Evolutionary conservation across 1,140 invertebrate genomes (phyloP), one percentile per base, ranked within the genome.

Genomic region (Calephelis nemesis): DNA sequence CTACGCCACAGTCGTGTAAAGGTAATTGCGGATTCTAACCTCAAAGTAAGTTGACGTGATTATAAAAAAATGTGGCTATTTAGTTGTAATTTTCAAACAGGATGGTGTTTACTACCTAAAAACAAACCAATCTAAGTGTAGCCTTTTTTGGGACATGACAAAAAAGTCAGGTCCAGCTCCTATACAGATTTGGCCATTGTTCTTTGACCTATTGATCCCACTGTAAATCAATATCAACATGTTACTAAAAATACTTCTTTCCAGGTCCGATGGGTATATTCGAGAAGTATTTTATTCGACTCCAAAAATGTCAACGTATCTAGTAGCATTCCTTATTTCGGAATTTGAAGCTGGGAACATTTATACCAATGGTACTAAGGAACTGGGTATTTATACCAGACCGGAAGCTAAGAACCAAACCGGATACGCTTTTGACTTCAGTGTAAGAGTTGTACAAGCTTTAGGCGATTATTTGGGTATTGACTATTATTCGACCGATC

Each of bases 291-390:
- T 95, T 80, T 79, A 94, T 11, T 93, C 94, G 62, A 95, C 95
- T 4, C 95, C 96, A 0, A 92, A 88, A 48, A 98, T 98, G 97
- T 96, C 96, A 0, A 96, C 97, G 0, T 98, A 98, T 73, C 85
- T 98, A 1, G 93, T 98, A 1, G 97, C 97, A 0, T 96, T 97
- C 78, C 92, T 96, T 45, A 94, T 98, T 42, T 92, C 92, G 7
- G 86, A 92, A 67, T 88, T 90, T 48, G 76, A 85, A 73, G 79
- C 78, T 11, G 78, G 70, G 13, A 40, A 69, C 7, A 73, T 74
- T 7, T 65, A 49, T 10, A 62, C 49, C 7, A 77, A 79, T 42
- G 71, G 79, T 0, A 70, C 76, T 0, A 93, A 93, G 47, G 92
- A 94, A 1, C 93, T 96, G 50, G 87, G 87, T 39, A 94, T 98